These are phyloP conservation scores for Gerris buenoi DNA, from an alignment of 1,140 invertebrate species.

Conservation along the genomic window DNA sequence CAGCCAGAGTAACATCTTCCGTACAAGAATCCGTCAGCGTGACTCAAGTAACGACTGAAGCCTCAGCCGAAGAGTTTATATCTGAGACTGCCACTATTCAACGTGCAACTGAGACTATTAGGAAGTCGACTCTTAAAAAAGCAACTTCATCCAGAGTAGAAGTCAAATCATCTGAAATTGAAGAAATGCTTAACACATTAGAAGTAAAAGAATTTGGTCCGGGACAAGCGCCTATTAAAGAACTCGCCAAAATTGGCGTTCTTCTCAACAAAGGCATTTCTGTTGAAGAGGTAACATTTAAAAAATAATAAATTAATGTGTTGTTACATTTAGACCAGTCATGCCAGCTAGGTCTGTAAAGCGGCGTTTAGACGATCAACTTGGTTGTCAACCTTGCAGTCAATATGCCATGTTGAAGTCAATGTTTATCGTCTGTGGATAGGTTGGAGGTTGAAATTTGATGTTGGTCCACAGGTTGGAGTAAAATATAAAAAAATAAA, in stretches of 20 bases:
- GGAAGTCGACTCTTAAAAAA: constrained; percentile 30
- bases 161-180: constrained; percentile 47
- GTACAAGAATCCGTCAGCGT: constrained; percentile 27
- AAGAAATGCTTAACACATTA: constrained; percentile 53
- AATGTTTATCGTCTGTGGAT: no score
- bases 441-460: no score
- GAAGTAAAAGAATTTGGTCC: constrained; percentile 61
- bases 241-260: constrained; percentile 64
- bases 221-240: constrained; percentile 55
- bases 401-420: no score
- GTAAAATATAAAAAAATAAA: no score
- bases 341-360: no score
- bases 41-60: constrained; percentile 23
- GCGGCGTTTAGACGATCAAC: no score
- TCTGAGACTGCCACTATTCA: constrained; percentile 14
- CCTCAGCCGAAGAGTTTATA: constrained; percentile 15
- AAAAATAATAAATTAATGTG: no score
- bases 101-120: constrained; percentile 24
- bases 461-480: no score
- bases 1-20: neutral
- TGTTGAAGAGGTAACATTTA: constrained; percentile 50
- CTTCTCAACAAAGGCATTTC: constrained; percentile 55
- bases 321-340: no score
- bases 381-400: no score
- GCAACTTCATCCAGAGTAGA: constrained; percentile 32